Evolutionary conservation across 2,113 vertebrate species (phyloP), one percentile per base, ranked within the genome.

Genomic region (Formicarius rufipectus): DNA sequence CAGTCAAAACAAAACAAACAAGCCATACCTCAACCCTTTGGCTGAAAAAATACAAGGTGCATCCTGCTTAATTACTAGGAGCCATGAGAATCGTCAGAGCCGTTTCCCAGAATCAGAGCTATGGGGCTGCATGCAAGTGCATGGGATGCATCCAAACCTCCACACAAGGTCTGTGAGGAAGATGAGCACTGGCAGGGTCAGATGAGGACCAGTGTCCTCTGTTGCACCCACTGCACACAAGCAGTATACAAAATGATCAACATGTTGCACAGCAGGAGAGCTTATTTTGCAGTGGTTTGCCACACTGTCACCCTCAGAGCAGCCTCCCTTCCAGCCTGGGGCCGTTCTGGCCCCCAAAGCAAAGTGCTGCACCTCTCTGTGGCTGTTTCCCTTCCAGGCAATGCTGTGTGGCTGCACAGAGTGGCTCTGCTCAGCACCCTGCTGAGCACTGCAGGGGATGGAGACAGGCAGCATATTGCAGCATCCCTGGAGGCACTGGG

Each of bases 91-190:
- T n/a, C 8, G 84, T 49, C 13, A 33, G 13, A 66, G 56, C 14
- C 4, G 9, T 76, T 52, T 76, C 28, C 67, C 59, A 71, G 58
- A 23, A 37, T 3, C 2, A 5, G 69, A 60, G 44, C 31, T 50
- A 8, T 0, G 3, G 72, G 79, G n/a, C n/a, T 6, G 3, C 3
- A 1, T 19, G 14, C 18, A 35, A 45, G 37, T 19, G 17, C 79
- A 39, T 31, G 45, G n/a, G 16, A 6, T 39, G n/a, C 6, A 3
- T 12, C 56, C n/a, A 27, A 83, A 12, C 2, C 31, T 8, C 17
- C 0, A 0, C 3, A 3, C 1, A 2, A 59, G 39, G 35, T 73
- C 63, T 50, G 49, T 1, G 25, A 74, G 85, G 68, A 64, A 52
- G 69, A 42, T 5, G 45, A 74, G 33, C 0, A 1, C n/a, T 62